phyloP scores from a whole-genome alignment of 1,140 invertebrate species.

The Drosophila pectinifera region DNA sequence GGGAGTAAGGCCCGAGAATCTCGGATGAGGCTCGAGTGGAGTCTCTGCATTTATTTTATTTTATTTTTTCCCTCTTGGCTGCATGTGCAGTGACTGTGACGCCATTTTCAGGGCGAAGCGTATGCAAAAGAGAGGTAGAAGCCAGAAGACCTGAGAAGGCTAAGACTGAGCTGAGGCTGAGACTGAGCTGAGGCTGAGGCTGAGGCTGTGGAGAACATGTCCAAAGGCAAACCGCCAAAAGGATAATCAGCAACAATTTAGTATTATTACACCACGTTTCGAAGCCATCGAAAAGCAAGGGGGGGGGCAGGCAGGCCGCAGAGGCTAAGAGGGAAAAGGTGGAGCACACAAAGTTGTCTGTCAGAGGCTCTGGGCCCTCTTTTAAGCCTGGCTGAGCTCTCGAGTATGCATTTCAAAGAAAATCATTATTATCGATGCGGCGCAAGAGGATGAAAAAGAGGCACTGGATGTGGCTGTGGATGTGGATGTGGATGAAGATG shows the following conservation, averaged over 20 bases:
- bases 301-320: background rate
- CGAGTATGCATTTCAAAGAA: constrained; percentile 84
- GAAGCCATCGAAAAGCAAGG: constrained; percentile 69
- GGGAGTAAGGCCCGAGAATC: constrained; percentile 8
- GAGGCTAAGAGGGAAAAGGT: constrained; percentile 6
- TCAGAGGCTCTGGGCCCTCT: constrained; percentile 56
- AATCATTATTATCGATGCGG: constrained; percentile 84
- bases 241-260: constrained; percentile 85
- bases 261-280: constrained; percentile 85
- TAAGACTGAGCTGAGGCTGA: constrained; percentile 2
- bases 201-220: constrained; percentile 54
- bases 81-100: constrained; percentile 76
- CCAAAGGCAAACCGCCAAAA: constrained; percentile 84
- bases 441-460: constrained; percentile 50
- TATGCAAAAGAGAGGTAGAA: constrained; percentile 73
- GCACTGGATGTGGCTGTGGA: constrained; percentile 5
- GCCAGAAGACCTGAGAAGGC: constrained; percentile 35
- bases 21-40: constrained; percentile 32
- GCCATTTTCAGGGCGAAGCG: constrained; percentile 72
- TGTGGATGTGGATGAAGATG: constrained; percentile 1
- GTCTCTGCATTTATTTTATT: constrained; percentile 28
- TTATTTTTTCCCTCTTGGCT: constrained; percentile 23
- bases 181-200: background rate
- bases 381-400: constrained; percentile 58
- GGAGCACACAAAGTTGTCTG: constrained; percentile 75